These are phyloP conservation scores for Rattus norvegicus DNA, from an alignment of 2,113 vertebrate genomes.

Conservation along the genomic window DNA sequence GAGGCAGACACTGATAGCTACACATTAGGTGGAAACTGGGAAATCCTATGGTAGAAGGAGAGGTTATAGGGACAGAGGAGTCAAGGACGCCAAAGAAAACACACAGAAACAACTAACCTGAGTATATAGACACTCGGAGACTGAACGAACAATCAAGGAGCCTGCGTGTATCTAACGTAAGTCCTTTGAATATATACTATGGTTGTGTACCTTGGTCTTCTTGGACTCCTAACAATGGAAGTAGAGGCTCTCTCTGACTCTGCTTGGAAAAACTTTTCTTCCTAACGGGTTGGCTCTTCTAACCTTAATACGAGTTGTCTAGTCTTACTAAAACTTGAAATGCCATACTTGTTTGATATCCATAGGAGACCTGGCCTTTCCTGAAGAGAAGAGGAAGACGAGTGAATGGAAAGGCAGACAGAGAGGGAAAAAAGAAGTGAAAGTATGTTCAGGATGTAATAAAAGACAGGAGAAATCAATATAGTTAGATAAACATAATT, in stretches of 20 bases:
- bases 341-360: background rate
- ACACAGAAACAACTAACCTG: background rate
- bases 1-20: background rate
- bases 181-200: background rate
- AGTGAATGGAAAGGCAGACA: background rate
- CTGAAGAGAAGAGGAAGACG: background rate
- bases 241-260: background rate
- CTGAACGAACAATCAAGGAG: background rate
- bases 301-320: background rate
- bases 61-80: background rate
- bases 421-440: background rate
- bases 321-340: background rate
- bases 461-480: background rate
- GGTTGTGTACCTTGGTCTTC: background rate
- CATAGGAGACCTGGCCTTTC: background rate
- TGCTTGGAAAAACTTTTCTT: background rate
- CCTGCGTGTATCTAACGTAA: background rate
- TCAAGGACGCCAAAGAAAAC: background rate
- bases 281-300: background rate
- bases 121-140: background rate
- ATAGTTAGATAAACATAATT: background rate
- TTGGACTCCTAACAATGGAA: background rate
- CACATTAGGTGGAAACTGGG: background rate
- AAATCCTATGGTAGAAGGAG: background rate
- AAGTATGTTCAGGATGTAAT: background rate